Conservation (phyloP, 2,888 invertebrate species). For the Drosophila algonquin region DNA sequence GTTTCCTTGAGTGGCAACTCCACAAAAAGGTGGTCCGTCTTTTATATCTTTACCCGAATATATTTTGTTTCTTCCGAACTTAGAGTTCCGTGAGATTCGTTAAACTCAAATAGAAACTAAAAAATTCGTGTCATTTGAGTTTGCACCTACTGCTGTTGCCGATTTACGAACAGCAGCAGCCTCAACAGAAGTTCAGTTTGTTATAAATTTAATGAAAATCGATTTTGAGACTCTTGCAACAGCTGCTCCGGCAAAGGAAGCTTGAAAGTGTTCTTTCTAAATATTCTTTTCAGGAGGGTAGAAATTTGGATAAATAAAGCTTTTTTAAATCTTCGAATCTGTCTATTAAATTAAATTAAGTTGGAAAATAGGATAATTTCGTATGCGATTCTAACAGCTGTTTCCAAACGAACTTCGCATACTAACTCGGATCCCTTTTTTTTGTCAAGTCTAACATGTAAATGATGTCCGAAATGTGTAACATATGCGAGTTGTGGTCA, state of each 20-base stretch:
- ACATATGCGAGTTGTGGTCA: conserved; percentile 38
- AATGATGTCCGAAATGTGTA: conserved; percentile 20
- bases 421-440: conserved; percentile 21
- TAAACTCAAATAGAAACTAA: background rate
- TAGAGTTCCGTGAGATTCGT: conserved; percentile 15
- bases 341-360: background rate
- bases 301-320: background rate
- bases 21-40: conserved; percentile 40
- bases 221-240: conserved; percentile 26
- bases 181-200: conserved; percentile 29
- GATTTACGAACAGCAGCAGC: conserved; percentile 15
- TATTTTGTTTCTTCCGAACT: conserved; percentile 19
- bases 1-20: conserved; percentile 42
- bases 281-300: background rate
- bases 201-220: conserved; percentile 43
- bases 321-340: background rate
- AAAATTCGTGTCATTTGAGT: conserved; percentile 13
- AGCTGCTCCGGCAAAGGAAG: conserved; percentile 11
- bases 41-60: background rate
- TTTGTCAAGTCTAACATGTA: conserved; percentile 38
- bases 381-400: background rate
- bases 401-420: background rate
- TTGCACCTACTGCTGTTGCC: background rate
- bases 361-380: background rate
- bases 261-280: background rate